Percentiles rank a stretch among this genome's conserved stretches.
These are phyloP conservation scores for Chrysotoxum bicinctum DNA, from an alignment of 2,888 invertebrate genomes.

Conservation along the genomic window DNA sequence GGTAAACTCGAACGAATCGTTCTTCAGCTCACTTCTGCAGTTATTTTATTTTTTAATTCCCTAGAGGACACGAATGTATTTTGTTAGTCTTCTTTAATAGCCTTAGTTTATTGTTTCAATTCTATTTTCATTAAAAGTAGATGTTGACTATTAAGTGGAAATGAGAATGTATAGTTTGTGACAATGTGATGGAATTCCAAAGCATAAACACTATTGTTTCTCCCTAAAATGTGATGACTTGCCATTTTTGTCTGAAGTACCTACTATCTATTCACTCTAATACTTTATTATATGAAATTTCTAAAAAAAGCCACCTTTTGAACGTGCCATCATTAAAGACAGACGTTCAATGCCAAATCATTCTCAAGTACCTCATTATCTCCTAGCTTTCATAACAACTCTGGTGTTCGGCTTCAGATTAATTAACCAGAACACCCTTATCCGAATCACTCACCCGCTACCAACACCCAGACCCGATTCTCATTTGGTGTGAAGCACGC, in stretches of 20 bases:
- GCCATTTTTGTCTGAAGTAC: background rate
- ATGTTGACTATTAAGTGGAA: background rate
- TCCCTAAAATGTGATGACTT: background rate
- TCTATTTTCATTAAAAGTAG: background rate
- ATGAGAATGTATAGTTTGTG: background rate
- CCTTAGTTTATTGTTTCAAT: too few relatives aligned
- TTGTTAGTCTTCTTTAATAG: too few relatives aligned
- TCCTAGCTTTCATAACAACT: conserved; percentile 41
- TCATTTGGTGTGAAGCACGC: conserved; percentile 40
- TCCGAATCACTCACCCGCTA: conserved; percentile 16
- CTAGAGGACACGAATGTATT: too few relatives aligned
- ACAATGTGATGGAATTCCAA: background rate
- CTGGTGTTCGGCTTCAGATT: conserved; percentile 31
- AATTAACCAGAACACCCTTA: conserved; percentile 46
- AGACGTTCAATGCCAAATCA: conserved; percentile 22
- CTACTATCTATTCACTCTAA: background rate
- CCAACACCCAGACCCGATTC: background rate
- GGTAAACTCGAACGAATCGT: too few relatives aligned
- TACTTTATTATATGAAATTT: background rate
- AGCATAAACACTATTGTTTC: background rate
- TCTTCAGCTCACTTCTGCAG: too few relatives aligned
- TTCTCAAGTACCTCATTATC: conserved; percentile 37
- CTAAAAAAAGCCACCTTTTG: background rate
- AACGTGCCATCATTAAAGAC: conserved; percentile 36
- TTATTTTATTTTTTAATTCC: too few relatives aligned